phyloP scores from a whole-genome alignment of 2,888 invertebrate genomes.

The Eretmocerus hayati region DNA sequence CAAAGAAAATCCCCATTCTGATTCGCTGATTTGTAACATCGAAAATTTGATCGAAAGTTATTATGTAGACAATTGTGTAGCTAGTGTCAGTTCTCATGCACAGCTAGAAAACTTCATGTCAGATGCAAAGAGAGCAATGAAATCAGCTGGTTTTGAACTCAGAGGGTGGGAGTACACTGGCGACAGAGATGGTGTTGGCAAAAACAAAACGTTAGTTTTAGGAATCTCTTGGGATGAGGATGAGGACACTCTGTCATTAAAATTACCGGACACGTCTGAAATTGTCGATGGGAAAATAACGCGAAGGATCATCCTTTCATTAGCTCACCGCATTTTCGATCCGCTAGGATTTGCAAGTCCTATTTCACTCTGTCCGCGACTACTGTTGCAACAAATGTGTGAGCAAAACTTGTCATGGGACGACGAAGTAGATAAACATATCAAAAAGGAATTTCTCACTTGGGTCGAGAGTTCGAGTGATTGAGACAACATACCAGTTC shows the following conservation, averaged over 20 bases:
- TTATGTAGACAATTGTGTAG: no score
- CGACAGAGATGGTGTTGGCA: neutral
- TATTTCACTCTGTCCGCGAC: neutral
- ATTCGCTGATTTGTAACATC: neutral
- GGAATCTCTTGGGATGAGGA: neutral
- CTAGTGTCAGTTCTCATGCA: no score
- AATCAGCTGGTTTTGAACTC: no score
- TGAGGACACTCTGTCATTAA: constrained; percentile 14
- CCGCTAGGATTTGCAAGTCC: constrained; percentile 6
- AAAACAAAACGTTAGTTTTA: neutral
- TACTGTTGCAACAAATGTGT: constrained; percentile 1
- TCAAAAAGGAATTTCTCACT: neutral
- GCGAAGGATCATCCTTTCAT: neutral
- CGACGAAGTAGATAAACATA: neutral
- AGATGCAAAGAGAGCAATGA: no score
- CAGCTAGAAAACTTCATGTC: no score
- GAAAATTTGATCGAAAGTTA: no score
- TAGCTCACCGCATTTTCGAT: neutral
- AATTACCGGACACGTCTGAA: no score
- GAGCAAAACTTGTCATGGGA: constrained; percentile 7
- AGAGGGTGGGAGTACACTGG: no score
- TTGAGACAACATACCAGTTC: neutral
- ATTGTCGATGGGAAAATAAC: neutral
- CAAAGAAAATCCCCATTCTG: no score
- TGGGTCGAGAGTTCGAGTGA: neutral